Percentiles rank a stretch among this genome's conserved stretches.
Evolutionary conservation across 1,140 invertebrate genomes (phyloP).

Genomic region (Drosophila hydei): DNA sequence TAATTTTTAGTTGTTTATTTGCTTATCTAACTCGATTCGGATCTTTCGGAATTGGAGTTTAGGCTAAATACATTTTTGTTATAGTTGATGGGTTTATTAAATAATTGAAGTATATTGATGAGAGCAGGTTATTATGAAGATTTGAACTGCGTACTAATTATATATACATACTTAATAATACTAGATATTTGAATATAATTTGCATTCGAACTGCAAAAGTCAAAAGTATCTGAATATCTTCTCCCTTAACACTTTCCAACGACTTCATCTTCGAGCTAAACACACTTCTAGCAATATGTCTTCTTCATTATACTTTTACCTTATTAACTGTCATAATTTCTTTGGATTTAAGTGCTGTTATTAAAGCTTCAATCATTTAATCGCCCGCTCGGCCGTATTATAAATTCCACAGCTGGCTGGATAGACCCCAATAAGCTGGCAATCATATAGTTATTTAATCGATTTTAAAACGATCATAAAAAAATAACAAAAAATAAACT

Average conservation of each 20-base stretch:
- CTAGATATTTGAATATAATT: too few relatives aligned
- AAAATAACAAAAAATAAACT: slow-evolving; percentile 28
- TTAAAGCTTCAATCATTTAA: slow-evolving; percentile 36
- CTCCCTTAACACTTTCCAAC: too few relatives aligned
- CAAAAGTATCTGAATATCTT: too few relatives aligned
- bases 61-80: too few relatives aligned
- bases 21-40: not conserved
- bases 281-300: not conserved
- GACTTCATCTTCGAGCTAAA: too few relatives aligned
- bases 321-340: not conserved
- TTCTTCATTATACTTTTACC: not conserved
- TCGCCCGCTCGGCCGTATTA: slow-evolving; percentile 19
- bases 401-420: slow-evolving; percentile 24
- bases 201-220: too few relatives aligned
- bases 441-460: slow-evolving; percentile 71
- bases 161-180: too few relatives aligned
- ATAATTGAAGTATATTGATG: too few relatives aligned
- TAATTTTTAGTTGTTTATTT: slow-evolving; percentile 4
- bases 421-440: slow-evolving; percentile 57
- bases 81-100: too few relatives aligned
- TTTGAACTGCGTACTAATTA: too few relatives aligned
- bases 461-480: slow-evolving; percentile 78
- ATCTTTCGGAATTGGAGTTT: not conserved
- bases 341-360: slow-evolving; percentile 20
- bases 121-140: too few relatives aligned